Percentiles rank a stretch among this genome's conserved stretches.
Evolutionary conservation across 2,888 invertebrate genomes (phyloP).

Genomic region (Calameuta filiformis): DNA sequence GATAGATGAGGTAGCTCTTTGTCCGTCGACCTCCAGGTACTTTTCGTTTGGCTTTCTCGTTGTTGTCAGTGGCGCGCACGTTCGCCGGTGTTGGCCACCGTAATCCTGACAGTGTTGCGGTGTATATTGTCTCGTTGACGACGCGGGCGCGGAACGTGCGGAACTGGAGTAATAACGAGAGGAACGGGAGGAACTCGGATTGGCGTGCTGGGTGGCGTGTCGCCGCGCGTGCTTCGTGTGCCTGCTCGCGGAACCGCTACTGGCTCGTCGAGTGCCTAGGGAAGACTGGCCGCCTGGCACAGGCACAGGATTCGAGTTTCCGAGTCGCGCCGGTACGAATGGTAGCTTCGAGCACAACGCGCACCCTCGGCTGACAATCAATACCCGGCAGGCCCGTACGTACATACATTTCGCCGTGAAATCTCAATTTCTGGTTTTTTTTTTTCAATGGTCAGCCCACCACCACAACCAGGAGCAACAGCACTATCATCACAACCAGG

Average conservation of each 20-base stretch:
- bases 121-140: neutral
- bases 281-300: slow-evolving; percentile 56
- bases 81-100: neutral
- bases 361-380: slow-evolving; percentile 60
- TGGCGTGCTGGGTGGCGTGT: neutral
- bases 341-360: slow-evolving; percentile 35
- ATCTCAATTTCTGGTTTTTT: slow-evolving; percentile 47
- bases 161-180: neutral
- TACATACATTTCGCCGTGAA: slow-evolving; percentile 46
- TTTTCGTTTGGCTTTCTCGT: neutral
- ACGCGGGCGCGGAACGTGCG: neutral
- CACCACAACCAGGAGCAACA: neutral
- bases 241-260: slow-evolving; percentile 18
- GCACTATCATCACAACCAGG: neutral
- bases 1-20: neutral
- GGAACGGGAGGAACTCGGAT: neutral
- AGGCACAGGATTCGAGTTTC: slow-evolving; percentile 16
- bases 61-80: neutral
- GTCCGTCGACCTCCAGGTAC: neutral
- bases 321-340: slow-evolving; percentile 36
- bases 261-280: slow-evolving; percentile 61
- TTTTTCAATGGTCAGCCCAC: neutral
- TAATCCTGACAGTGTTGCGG: neutral
- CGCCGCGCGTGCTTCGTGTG: neutral
- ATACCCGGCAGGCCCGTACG: slow-evolving; percentile 58